These are phyloP conservation scores for Stegana nigrithorax DNA, from an alignment of 2,888 invertebrate species.

Conservation along the genomic window DNA sequence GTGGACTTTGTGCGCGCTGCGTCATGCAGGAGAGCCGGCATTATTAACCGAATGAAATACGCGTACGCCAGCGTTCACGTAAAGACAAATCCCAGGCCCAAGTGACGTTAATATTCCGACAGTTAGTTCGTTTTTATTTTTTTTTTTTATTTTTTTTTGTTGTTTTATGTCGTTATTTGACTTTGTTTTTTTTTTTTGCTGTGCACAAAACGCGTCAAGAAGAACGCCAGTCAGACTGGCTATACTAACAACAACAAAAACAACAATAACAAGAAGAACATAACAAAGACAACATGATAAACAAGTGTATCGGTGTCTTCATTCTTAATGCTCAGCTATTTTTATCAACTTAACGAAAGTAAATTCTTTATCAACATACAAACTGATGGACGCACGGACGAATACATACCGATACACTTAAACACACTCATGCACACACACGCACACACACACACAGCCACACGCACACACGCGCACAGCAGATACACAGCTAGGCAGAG, in stretches of 20 bases:
- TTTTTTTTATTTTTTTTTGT: no score
- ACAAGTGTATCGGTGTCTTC: neutral
- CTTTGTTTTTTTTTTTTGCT: no score
- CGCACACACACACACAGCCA: no score
- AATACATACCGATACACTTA: neutral
- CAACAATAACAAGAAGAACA: neutral
- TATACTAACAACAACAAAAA: neutral
- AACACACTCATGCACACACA: neutral
- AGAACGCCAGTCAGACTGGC: neutral
- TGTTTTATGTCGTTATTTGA: no score
- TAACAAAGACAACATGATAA: no score
- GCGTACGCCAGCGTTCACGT: neutral
- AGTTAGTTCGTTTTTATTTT: neutral
- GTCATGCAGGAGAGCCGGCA: no score
- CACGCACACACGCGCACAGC: no score
- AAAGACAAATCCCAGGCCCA: no score
- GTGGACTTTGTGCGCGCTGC: neutral
- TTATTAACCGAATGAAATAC: neutral
- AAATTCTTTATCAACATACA: conserved; percentile 18
- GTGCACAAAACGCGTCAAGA: neutral
- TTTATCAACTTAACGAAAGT: conserved; percentile 10
- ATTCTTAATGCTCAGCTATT: conserved; percentile 3
- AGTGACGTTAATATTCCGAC: no score
- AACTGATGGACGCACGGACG: neutral
- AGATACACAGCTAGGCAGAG: no score